Evolutionary conservation across 2,797 vertebrate species (phyloP).

Genomic region (Acanthiza pusilla): DNA sequence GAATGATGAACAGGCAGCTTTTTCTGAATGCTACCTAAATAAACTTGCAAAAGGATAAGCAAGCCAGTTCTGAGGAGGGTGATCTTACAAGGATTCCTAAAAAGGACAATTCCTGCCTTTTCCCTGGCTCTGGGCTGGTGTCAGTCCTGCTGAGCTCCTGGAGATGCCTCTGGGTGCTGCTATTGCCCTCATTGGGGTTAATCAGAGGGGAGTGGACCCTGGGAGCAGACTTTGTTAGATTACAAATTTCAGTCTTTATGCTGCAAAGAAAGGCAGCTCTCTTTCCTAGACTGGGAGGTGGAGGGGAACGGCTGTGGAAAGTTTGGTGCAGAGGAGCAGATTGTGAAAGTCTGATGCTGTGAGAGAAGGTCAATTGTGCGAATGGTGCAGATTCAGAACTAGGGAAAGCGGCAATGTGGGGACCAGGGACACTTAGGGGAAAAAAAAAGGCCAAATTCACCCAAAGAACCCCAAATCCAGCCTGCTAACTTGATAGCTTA

Average conservation of each 20-base stretch:
- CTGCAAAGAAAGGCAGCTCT: not conserved
- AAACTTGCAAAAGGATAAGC: not conserved
- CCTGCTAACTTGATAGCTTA: not conserved
- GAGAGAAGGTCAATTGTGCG: not conserved
- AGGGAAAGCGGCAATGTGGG: not conserved
- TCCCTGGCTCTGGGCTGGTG: not conserved
- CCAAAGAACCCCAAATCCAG: fast-evolving
- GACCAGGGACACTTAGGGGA: not conserved
- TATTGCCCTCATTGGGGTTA: not conserved
- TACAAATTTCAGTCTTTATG: not conserved
- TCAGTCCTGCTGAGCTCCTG: not conserved
- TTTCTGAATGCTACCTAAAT: not conserved
- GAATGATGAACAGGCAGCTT: not conserved
- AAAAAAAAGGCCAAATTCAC: not conserved
- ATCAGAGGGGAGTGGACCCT: not conserved
- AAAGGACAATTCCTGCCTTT: not conserved
- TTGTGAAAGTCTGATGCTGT: not conserved
- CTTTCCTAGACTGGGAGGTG: too few relatives aligned
- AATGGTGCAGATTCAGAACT: not conserved
- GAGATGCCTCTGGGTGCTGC: not conserved
- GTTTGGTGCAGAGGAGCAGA: not conserved
- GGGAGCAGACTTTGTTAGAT: not conserved
- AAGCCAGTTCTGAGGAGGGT: not conserved
- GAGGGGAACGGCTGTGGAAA: too few relatives aligned
- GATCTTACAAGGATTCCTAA: not conserved